These are phyloP conservation scores for Drosophila littoralis DNA, from an alignment of 1,140 invertebrate genomes.

Conservation along the genomic window DNA sequence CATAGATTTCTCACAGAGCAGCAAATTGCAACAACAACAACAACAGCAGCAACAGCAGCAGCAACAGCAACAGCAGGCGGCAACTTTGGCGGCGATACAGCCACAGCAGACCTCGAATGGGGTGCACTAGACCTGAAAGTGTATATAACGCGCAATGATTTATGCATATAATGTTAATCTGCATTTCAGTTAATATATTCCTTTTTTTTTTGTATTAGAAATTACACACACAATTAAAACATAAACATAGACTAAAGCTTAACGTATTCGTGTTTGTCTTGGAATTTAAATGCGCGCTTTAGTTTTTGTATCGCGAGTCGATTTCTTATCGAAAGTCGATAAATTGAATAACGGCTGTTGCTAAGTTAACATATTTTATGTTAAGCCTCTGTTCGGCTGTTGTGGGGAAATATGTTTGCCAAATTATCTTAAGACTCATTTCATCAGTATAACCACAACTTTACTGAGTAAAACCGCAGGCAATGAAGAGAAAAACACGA, in stretches of 20 bases:
- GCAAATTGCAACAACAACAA: conserved; percentile 66
- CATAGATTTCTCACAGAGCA: conserved; percentile 84
- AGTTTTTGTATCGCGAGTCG: not conserved
- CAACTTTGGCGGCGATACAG: conserved; percentile 30
- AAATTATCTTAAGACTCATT: too few species aligned
- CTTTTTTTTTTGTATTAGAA: conserved; percentile 28
- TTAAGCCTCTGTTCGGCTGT: not conserved
- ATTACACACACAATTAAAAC: conserved; percentile 50
- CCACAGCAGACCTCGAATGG: conserved; percentile 52
- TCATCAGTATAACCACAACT: too few species aligned
- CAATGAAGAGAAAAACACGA: too few species aligned
- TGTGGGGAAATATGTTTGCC: not conserved
- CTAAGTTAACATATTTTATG: not conserved
- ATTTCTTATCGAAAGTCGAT: conserved; percentile 5
- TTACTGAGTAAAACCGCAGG: too few species aligned
- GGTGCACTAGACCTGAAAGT: conserved; percentile 50
- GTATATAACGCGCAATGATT: conserved; percentile 3
- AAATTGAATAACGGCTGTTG: not conserved
- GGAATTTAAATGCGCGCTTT: conserved; percentile 19
- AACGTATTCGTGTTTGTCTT: conserved; percentile 1
- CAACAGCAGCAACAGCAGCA: conserved; percentile 39
- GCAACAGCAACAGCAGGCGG: conserved; percentile 17
- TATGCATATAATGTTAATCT: conserved; percentile 38
- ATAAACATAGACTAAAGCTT: not conserved
- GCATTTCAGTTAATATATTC: conserved; percentile 42